phyloP scores from a whole-genome alignment of 2,888 invertebrate species.

The Ryuthela nishihirai region DNA sequence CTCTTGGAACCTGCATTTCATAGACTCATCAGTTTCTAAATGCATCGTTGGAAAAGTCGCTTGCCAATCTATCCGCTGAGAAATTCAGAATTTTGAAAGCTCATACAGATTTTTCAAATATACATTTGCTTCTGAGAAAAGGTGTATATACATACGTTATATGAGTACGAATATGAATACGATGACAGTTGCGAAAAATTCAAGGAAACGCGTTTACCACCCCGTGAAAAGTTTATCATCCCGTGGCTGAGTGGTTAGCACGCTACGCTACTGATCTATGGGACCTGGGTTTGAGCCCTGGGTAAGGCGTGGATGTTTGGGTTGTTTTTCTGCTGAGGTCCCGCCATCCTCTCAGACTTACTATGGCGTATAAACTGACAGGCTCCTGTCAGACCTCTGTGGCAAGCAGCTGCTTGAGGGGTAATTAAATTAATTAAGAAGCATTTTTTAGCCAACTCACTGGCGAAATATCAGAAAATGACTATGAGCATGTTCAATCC shows the following conservation, averaged over 20 bases:
- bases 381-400: too few relatives aligned
- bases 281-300: too few relatives aligned
- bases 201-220: background rate
- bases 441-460: background rate
- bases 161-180: too few relatives aligned
- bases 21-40: background rate
- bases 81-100: background rate
- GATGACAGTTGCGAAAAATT: background rate
- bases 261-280: too few relatives aligned
- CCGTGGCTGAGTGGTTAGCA: too few relatives aligned
- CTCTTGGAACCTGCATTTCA: background rate
- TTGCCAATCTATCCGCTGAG: background rate
- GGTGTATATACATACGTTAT: background rate
- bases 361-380: too few relatives aligned
- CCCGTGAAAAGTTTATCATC: background rate
- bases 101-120: background rate
- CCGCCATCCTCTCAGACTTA: too few relatives aligned
- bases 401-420: too few relatives aligned
- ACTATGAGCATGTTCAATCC: background rate
- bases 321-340: too few relatives aligned
- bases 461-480: background rate
- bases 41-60: background rate
- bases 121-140: background rate
- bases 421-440: too few relatives aligned
- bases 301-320: too few relatives aligned